Evolutionary conservation across 2,888 invertebrate genomes (phyloP).

Genomic region (Timema podura): DNA sequence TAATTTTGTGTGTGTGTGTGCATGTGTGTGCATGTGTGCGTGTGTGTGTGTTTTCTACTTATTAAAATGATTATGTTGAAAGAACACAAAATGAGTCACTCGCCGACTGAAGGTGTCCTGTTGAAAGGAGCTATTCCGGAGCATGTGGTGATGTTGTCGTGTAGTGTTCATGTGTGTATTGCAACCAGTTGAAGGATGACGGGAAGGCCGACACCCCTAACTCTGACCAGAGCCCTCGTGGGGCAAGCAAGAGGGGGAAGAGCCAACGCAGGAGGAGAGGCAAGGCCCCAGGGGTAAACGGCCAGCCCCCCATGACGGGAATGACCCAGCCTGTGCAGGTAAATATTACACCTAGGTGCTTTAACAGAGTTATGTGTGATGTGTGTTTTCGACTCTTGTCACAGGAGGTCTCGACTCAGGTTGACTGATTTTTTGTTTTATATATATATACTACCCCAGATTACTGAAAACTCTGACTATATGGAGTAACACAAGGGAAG

Average conservation of each 20-base stretch:
- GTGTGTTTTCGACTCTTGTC: too few relatives aligned
- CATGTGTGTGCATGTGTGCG: not conserved
- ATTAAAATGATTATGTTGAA: not conserved
- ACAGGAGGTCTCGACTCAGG: too few relatives aligned
- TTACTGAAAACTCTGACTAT: too few relatives aligned
- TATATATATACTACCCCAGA: too few relatives aligned
- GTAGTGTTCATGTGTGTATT: constrained; percentile 44
- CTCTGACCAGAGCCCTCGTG: constrained; percentile 63
- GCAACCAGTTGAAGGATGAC: constrained; percentile 54
- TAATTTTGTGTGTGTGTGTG: not conserved
- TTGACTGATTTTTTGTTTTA: too few relatives aligned
- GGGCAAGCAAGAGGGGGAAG: constrained; percentile 34
- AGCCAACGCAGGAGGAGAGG: constrained; percentile 36
- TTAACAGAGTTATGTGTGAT: too few relatives aligned
- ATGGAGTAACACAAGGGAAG: too few relatives aligned
- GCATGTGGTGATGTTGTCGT: constrained; percentile 25
- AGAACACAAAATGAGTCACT: too few relatives aligned
- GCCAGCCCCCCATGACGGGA: constrained; percentile 30
- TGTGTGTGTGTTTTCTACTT: not conserved
- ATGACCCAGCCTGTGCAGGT: constrained; percentile 33
- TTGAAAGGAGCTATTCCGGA: not conserved
- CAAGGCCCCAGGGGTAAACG: constrained; percentile 51
- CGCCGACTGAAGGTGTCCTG: too few relatives aligned
- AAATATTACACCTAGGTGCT: not conserved
- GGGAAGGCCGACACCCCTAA: constrained; percentile 54